phyloP scores from a whole-genome alignment of 2,113 vertebrate species.

The Prinia subflava region DNA sequence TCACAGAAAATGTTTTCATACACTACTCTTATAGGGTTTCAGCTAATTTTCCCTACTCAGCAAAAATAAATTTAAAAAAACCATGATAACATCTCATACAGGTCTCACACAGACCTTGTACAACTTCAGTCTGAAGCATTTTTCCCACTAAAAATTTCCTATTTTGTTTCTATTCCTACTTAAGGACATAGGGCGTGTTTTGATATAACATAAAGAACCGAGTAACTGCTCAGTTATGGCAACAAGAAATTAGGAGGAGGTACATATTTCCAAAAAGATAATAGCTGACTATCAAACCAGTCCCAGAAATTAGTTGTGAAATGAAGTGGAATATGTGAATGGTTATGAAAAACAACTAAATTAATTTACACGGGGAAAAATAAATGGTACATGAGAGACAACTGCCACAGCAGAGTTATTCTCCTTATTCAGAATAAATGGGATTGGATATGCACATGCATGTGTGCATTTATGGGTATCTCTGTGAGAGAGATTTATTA shows the following conservation, averaged over 20 bases:
- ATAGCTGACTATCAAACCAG: constrained; percentile 4
- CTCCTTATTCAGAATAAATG: constrained; percentile 33
- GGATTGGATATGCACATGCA: constrained; percentile 34
- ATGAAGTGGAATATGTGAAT: constrained; percentile 38
- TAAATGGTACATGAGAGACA: constrained; percentile 33
- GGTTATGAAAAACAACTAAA: constrained; percentile 43
- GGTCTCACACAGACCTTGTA: neutral
- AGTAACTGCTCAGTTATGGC: neutral
- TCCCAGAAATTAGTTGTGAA: constrained; percentile 47
- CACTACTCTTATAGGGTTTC: neutral
- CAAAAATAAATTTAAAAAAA: neutral
- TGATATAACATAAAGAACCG: neutral
- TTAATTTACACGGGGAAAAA: constrained; percentile 43
- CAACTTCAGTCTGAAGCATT: neutral
- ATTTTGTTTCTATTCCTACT: neutral
- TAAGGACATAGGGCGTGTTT: neutral
- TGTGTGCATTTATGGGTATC: constrained; percentile 19
- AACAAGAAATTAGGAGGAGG: neutral
- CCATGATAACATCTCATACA: neutral
- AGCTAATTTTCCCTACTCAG: neutral
- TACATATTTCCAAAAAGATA: neutral
- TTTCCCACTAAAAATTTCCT: neutral
- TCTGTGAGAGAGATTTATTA: constrained; percentile 23
- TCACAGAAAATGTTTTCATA: neutral
- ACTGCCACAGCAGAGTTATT: constrained; percentile 23